These are phyloP conservation scores for Columba janthina DNA, from an alignment of 2,113 vertebrate genomes.

Conservation along the genomic window DNA sequence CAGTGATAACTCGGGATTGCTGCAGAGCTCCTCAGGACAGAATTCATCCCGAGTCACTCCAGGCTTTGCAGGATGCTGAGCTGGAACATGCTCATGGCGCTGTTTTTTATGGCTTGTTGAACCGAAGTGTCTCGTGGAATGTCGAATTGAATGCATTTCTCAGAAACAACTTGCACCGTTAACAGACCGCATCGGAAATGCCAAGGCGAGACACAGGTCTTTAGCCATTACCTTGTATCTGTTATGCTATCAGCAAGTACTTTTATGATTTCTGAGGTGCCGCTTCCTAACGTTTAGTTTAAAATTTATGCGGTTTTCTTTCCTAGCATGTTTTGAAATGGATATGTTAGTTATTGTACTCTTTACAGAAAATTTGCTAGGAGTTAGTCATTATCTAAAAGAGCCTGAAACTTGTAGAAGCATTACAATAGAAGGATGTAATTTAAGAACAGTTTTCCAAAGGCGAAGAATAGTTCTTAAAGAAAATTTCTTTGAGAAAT, in stretches of 20 bases:
- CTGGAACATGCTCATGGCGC: fast-evolving
- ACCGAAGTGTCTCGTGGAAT: background rate
- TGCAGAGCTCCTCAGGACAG: background rate
- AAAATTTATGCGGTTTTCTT: background rate
- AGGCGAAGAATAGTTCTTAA: slow-evolving; percentile 1
- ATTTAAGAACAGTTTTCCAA: slow-evolving; percentile 3
- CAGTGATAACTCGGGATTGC: fast-evolving
- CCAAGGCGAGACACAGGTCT: background rate
- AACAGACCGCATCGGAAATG: fast-evolving
- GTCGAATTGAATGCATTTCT: background rate
- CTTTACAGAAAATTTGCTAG: background rate
- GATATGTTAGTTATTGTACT: background rate
- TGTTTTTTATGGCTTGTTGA: background rate
- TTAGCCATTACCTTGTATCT: fast-evolving
- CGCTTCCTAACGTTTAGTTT: background rate
- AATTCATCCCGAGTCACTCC: background rate
- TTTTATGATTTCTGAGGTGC: background rate
- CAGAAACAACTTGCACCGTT: background rate
- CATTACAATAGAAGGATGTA: background rate
- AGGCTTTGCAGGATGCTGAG: background rate
- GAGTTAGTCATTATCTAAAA: background rate
- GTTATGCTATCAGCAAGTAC: background rate
- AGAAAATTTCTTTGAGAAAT: background rate
- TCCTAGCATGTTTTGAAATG: background rate
- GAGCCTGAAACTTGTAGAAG: background rate